Conservation (phyloP, 2,797 vertebrate species). For the Hapalemur alaotrensis region DNA sequence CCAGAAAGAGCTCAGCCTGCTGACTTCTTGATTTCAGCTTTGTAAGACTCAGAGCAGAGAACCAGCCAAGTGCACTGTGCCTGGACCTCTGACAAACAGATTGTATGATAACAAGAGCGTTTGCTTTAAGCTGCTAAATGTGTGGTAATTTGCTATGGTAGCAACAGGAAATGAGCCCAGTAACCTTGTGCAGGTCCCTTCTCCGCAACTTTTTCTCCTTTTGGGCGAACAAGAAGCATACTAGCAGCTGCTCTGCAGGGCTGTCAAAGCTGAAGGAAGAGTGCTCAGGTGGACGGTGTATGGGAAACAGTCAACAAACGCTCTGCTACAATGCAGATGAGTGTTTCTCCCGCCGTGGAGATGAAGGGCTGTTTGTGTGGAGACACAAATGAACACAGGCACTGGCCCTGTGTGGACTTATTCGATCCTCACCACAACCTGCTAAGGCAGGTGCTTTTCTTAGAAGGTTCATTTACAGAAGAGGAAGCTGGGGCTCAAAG, state of each 20-base stretch:
- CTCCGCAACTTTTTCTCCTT: not conserved
- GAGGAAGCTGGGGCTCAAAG: not conserved
- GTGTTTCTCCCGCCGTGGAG: not conserved
- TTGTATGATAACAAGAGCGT: not conserved
- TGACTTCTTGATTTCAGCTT: not conserved
- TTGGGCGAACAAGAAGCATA: not conserved
- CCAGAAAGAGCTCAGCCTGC: not conserved
- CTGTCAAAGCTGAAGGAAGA: not conserved
- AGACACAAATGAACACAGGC: not conserved
- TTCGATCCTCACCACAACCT: not conserved
- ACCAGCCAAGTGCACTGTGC: not conserved
- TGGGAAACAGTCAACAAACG: not conserved
- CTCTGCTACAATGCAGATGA: not conserved
- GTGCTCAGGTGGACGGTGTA: not conserved
- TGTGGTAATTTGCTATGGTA: not conserved
- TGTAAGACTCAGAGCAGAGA: not conserved
- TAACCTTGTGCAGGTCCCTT: not conserved
- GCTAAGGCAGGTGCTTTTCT: not conserved
- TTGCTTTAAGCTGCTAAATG: not conserved
- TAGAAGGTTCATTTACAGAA: not conserved
- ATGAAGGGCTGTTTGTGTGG: not conserved
- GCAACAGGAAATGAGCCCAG: not conserved
- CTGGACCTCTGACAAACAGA: not conserved
- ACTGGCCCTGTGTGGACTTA: accelerated
- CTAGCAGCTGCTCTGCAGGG: not conserved